phyloP scores from a whole-genome alignment of 2,888 invertebrate species.

The Melanostoma mellinum region DNA sequence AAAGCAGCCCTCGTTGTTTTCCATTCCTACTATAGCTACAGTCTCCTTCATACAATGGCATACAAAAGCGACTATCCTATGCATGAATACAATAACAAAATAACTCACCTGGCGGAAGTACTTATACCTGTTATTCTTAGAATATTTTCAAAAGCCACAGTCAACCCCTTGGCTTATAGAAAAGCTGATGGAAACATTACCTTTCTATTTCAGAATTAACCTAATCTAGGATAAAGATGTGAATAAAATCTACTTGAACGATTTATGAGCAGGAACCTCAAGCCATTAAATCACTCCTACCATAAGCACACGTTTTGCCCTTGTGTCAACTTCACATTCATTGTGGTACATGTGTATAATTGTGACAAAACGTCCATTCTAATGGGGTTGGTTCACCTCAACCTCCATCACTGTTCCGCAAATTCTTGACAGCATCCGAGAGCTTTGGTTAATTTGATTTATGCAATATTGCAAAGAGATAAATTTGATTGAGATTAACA shows the following conservation, averaged over 20 bases:
- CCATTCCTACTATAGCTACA: no score
- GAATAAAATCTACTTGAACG: neutral
- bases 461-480: no score
- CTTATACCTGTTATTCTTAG: neutral
- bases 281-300: constrained; percentile 7
- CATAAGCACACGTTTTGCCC: neutral
- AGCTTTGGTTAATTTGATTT: neutral
- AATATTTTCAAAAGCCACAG: constrained; percentile 25
- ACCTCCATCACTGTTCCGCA: constrained; percentile 2
- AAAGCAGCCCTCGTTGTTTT: no score
- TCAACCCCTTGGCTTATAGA: neutral
- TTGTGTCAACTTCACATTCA: neutral
- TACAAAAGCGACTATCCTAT: no score
- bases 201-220: constrained; percentile 19
- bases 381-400: constrained; percentile 28
- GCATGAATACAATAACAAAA: no score
- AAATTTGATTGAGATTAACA: no score
- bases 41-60: no score
- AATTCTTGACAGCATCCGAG: neutral
- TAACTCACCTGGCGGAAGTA: no score
- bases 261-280: constrained; percentile 2
- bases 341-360: constrained; percentile 16
- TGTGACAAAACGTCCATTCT: constrained; percentile 51
- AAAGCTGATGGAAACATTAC: constrained; percentile 1
- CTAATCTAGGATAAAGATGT: constrained; percentile 6